Base-by-base conservation (phyloP, 2,888 invertebrate species). In the Apotomis betuletana region DNA sequence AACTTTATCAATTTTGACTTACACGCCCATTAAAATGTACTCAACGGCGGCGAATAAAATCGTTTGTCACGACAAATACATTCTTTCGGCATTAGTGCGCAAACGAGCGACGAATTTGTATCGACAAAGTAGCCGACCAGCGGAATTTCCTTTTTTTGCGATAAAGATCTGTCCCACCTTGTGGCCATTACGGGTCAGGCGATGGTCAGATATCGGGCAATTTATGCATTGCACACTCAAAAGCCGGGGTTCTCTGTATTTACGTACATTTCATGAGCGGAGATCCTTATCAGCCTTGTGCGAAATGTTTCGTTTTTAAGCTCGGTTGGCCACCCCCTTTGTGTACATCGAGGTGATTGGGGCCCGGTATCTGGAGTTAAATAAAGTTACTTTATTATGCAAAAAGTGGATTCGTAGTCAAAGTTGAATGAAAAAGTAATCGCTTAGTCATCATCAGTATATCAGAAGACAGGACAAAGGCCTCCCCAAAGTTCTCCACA, bases 101-200 rank as follows among this genome's bases (percentile, higher is more conserved):
- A 87, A 90, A 89, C 86, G 87, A 89, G 85, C 84, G 80, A 85
- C 87, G 85, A 86, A 88, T 88, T 86, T 87, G 87, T 89, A 89
- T 89, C 89, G 90, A 87, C 88, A 86, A 89, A 88, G 87, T 88
- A 85, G 83, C 83, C 80, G 77, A 79, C 81, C 77, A 81, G 80
- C 85, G 86, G 86, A 87, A 86, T 86, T 71, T 86, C 87, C 89
- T 85, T 89, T 90, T 91, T 89, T 83, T 79, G 75, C 85, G 91
- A 91, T 91, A 90, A 90, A 83, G 80, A 92, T 92, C 91, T 85
- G 90, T 90, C 90, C 89, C 88, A 90, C 90, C 90, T 91, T 81
- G 85, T 81, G 85, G 84, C 90, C 87, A 90, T 91, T 91, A 91
- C 80, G 85, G 90, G 91, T 88, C 92, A 90, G 86, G 86, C 89